phyloP scores from a whole-genome alignment of 2,113 vertebrate species.

The Cinclus cinclus region DNA sequence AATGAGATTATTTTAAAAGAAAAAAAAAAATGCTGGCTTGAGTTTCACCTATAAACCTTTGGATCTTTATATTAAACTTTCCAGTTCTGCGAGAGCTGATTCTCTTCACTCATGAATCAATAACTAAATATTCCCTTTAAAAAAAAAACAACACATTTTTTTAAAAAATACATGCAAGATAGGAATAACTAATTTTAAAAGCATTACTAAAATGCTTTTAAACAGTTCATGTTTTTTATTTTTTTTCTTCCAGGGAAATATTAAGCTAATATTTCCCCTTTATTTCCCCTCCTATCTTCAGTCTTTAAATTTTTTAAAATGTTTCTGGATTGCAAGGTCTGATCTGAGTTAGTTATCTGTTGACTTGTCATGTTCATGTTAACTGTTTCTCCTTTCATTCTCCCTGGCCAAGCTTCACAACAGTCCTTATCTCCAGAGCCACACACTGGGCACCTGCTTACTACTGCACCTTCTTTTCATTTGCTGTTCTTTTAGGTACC shows the following conservation, averaged over 20 bases:
- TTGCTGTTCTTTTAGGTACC: background rate
- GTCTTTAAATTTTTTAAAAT: background rate
- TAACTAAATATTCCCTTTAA: background rate
- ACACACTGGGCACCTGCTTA: background rate
- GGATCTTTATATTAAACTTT: background rate
- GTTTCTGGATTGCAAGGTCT: background rate
- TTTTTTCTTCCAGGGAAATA: background rate
- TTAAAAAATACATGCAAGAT: accelerated
- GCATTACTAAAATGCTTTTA: background rate
- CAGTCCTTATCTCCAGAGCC: background rate
- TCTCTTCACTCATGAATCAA: background rate
- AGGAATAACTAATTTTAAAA: background rate
- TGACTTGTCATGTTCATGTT: background rate
- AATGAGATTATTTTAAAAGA: background rate
- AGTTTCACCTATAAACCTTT: background rate
- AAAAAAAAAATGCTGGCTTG: background rate
- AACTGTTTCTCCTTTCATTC: background rate
- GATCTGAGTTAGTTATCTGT: background rate
- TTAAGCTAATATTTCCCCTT: too few relatives aligned
- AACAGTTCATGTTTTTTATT: background rate
- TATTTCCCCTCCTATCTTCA: background rate
- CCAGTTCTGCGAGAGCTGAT: background rate
- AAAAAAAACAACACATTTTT: background rate
- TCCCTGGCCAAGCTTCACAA: background rate
- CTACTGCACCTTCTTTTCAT: background rate